These are phyloP conservation scores for Acanthaster planci DNA, from an alignment of 35 echinoderm and acorn worm species.

Conservation along the genomic window DNA sequence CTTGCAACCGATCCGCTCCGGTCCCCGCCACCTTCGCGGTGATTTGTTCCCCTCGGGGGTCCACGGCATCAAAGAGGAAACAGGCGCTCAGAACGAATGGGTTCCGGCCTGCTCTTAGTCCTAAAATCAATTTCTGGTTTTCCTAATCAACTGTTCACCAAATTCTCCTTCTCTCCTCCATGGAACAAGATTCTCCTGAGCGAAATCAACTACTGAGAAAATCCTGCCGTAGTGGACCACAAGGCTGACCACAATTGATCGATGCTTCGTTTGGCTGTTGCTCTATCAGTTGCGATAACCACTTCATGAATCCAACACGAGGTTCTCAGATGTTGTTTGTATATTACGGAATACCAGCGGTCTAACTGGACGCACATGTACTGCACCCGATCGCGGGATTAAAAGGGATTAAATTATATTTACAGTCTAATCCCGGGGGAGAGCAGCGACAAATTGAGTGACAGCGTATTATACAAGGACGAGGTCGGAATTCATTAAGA, in stretches of 20 bases:
- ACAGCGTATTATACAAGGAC: conserved; percentile 13
- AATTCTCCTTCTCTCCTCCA: too few species aligned
- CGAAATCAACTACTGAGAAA: too few species aligned
- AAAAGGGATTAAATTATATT: conserved; percentile 30
- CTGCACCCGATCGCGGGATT: conserved; percentile 1
- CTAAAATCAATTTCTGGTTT: too few species aligned
- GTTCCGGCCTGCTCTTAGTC: too few species aligned
- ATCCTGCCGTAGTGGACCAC: too few species aligned
- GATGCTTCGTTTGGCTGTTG: too few species aligned
- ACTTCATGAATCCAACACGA: too few species aligned
- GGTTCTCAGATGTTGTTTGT: not conserved
- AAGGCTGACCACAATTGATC: too few species aligned
- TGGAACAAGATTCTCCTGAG: too few species aligned
- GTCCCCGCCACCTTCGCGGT: conserved; percentile 13
- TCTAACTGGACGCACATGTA: conserved; percentile 23
- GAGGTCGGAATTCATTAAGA: conserved; percentile 9
- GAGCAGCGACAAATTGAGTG: not conserved
- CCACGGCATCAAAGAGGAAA: not conserved
- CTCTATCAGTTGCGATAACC: too few species aligned
- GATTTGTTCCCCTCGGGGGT: not conserved
- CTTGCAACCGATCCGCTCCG: conserved; percentile 21
- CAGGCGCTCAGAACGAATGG: not conserved
- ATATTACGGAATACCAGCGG: not conserved
- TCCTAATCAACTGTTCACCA: too few species aligned
- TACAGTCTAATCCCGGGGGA: not conserved